phyloP scores from a whole-genome alignment of 2,797 vertebrate genomes.

The Peromyscus attwateri region DNA sequence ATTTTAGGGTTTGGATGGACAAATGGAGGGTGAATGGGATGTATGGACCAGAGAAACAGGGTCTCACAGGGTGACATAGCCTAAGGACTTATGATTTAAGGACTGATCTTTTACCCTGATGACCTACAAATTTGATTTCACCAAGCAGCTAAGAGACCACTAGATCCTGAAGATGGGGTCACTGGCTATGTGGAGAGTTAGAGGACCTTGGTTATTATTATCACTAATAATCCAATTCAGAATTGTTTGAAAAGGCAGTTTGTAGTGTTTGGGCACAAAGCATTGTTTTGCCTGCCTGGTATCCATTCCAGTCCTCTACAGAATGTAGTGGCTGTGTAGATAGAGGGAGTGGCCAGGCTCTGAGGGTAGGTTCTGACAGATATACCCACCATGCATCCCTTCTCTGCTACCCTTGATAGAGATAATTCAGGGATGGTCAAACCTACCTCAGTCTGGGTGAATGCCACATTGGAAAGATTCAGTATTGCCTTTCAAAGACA shows the following conservation, averaged over 20 bases:
- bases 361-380: neutral
- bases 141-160: neutral
- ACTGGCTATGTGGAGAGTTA: neutral
- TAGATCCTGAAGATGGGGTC: neutral
- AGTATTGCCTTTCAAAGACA: slow-evolving; percentile 22
- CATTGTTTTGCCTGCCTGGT: neutral
- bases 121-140: neutral
- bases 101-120: neutral
- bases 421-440: neutral
- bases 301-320: neutral
- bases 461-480: neutral
- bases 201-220: neutral
- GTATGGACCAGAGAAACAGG: neutral
- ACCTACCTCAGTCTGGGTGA: neutral
- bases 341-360: neutral
- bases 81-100: neutral
- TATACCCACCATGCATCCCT: neutral
- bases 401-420: neutral
- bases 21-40: neutral
- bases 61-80: neutral
- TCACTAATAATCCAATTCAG: slow-evolving; percentile 17
- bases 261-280: neutral
- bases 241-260: neutral
- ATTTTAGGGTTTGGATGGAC: neutral
- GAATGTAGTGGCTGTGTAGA: neutral